Evolutionary conservation across 2,797 vertebrate species (phyloP).

Genomic region (Enteromius radiatus): DNA sequence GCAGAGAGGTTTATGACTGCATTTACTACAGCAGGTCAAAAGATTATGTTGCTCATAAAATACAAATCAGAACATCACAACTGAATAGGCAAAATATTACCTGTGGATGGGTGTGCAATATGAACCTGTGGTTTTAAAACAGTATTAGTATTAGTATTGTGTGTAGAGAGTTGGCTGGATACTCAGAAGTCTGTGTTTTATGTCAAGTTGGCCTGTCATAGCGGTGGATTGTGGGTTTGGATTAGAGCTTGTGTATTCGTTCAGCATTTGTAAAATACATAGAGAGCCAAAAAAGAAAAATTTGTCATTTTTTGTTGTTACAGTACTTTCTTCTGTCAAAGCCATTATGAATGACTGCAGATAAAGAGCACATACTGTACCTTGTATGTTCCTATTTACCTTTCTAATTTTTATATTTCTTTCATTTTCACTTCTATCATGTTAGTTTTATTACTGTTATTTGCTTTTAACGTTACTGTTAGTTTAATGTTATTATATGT

Average conservation of each 20-base stretch:
- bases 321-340: slow-evolving; percentile 3
- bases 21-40: slow-evolving; percentile 31
- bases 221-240: not conserved
- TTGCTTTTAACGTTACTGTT: not conserved
- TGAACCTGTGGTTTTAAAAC: not conserved
- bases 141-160: not conserved
- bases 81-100: slow-evolving; percentile 8
- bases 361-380: not conserved
- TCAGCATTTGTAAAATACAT: not conserved
- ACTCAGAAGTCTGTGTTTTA: not conserved
- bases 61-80: slow-evolving; percentile 23
- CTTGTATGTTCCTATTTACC: not conserved
- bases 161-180: not conserved
- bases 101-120: not conserved
- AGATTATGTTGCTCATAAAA: slow-evolving; percentile 35
- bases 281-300: not conserved
- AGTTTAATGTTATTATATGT: not conserved
- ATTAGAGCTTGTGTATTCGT: not conserved
- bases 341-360: not conserved
- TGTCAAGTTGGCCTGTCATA: slow-evolving; percentile 1
- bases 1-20: slow-evolving; percentile 20
- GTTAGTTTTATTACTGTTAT: not conserved
- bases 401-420: not conserved
- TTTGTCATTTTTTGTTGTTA: not conserved
- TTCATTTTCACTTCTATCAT: not conserved